A percentile compares a stretch with the other conserved stretches of the same genome.
phyloP scores from a whole-genome alignment of 2,113 vertebrate species.

The Osmerus eperlanus region DNA sequence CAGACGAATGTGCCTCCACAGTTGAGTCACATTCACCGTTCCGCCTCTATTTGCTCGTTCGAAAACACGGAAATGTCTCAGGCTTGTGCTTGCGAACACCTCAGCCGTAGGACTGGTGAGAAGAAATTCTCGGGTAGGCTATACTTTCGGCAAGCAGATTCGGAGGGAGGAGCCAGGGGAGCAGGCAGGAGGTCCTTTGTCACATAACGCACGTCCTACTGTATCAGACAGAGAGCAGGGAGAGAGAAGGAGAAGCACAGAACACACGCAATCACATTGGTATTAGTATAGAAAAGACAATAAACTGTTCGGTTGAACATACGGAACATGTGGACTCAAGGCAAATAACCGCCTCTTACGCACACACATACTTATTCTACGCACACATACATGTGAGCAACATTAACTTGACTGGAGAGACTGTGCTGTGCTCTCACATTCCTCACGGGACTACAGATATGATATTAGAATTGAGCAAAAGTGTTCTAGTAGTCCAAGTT shows the following conservation, averaged over 20 bases:
- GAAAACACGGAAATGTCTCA: constrained; percentile 47
- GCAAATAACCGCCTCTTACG: not conserved
- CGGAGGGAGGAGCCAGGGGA: constrained; percentile 49
- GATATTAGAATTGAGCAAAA: not conserved
- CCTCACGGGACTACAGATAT: not conserved
- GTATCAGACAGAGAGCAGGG: constrained; percentile 32
- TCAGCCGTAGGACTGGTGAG: constrained; percentile 52
- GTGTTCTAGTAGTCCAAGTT: not conserved
- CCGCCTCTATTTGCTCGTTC: constrained; percentile 2
- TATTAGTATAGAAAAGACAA: too few relatives aligned
- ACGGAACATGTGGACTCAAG: too few relatives aligned
- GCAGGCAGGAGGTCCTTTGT: constrained; percentile 65
- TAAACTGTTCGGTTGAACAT: too few relatives aligned
- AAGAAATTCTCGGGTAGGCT: constrained; percentile 45
- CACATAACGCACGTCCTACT: constrained; percentile 53
- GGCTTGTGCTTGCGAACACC: constrained; percentile 30
- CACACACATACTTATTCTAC: constrained; percentile 11
- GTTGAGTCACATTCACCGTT: not conserved
- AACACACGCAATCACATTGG: not conserved
- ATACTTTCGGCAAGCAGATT: constrained; percentile 31
- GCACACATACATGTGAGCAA: constrained; percentile 12
- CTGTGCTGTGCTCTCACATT: not conserved
- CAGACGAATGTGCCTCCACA: constrained; percentile 23
- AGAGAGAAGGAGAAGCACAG: constrained; percentile 18
- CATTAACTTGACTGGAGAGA: constrained; percentile 2